Evolutionary conservation across 2,113 vertebrate genomes (phyloP).

Genomic region (Podocnemis expansa): DNA sequence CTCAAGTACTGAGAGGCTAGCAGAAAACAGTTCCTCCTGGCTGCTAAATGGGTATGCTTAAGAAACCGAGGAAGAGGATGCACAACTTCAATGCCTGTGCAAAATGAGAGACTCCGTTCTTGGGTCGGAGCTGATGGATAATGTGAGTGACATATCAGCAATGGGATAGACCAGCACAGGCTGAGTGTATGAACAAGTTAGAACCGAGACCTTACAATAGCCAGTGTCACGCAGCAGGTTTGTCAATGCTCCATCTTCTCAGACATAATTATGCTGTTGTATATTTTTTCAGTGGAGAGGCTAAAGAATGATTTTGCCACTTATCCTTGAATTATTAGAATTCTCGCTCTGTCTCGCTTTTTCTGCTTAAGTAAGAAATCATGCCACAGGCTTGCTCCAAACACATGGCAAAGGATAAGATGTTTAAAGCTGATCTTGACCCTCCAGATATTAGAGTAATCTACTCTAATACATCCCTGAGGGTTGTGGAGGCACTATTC

Average conservation of each 20-base stretch:
- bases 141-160: neutral
- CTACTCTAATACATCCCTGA: constrained; percentile 23
- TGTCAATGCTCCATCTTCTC: neutral
- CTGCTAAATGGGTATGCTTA: neutral
- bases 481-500: constrained; percentile 5
- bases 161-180: neutral
- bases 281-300: neutral
- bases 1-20: neutral
- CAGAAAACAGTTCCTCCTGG: neutral
- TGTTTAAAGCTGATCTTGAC: constrained; percentile 49
- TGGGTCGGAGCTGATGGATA: neutral
- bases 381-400: constrained; percentile 10
- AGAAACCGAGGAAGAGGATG: neutral
- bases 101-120: neutral
- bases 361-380: neutral
- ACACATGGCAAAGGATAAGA: constrained; percentile 20
- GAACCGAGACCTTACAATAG: neutral
- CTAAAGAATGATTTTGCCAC: neutral
- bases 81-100: neutral
- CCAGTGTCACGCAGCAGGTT: neutral
- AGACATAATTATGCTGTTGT: neutral
- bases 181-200: neutral
- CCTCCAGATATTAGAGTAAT: constrained; percentile 31
- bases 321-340: neutral
- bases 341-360: neutral